Evolutionary conservation across 2,797 vertebrate species (phyloP).

Genomic region (Dermochelys coriacea): DNA sequence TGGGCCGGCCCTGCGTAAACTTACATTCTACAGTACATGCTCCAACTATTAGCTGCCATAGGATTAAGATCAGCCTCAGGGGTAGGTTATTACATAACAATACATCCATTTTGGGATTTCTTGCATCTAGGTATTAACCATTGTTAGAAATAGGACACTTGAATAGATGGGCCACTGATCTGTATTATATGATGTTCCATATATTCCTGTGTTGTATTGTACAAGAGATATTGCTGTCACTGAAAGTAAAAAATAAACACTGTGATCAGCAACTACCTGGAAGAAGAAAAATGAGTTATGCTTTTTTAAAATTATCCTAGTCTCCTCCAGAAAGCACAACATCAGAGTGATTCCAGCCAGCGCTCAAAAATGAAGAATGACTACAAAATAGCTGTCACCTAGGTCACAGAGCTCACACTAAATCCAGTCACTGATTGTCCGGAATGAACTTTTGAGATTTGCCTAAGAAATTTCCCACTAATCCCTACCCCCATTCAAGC

Average conservation of each 20-base stretch:
- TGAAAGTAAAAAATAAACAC: neutral
- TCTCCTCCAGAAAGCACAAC: neutral
- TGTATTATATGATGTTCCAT: fast-evolving
- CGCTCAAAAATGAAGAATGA: neutral
- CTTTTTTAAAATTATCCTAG: neutral
- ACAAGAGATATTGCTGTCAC: neutral
- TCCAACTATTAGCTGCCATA: too few relatives aligned
- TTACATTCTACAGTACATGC: too few relatives aligned
- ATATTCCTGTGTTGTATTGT: neutral
- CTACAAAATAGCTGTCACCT: neutral
- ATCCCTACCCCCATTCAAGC: neutral
- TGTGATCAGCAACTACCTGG: fast-evolving
- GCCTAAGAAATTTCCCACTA: neutral
- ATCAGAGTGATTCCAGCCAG: neutral
- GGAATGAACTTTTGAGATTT: neutral
- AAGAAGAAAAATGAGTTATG: neutral
- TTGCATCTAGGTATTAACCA: neutral
- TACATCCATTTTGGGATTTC: neutral
- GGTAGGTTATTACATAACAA: too few relatives aligned
- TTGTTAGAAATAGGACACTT: neutral
- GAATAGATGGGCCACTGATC: neutral
- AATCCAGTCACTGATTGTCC: neutral
- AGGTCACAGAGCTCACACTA: neutral
- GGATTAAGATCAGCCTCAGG: too few relatives aligned
- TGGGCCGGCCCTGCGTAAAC: too few relatives aligned